Evolutionary conservation across 2,113 vertebrate species (phyloP).

Genomic region (Albula goreensis): DNA sequence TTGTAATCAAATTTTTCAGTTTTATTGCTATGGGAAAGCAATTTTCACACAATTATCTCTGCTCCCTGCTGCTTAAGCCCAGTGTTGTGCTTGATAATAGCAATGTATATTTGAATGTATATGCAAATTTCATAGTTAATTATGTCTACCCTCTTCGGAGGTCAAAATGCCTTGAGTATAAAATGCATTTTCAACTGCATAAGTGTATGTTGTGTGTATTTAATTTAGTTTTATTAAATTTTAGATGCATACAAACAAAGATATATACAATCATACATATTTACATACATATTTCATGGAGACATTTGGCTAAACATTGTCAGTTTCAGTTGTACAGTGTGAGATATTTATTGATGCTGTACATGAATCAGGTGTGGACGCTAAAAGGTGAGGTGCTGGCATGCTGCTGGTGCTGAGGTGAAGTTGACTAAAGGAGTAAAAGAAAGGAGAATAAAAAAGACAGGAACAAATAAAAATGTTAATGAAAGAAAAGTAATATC

Average conservation of each 20-base stretch:
- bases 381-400: neutral
- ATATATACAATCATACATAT: neutral
- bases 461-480: neutral
- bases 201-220: too few relatives aligned
- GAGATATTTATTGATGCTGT: neutral
- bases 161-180: too few relatives aligned
- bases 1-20: slow-evolving; percentile 38
- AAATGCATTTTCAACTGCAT: neutral
- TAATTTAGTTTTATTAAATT: too few relatives aligned
- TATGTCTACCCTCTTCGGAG: neutral
- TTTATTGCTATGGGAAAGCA: slow-evolving; percentile 47
- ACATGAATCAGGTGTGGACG: neutral
- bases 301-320: neutral
- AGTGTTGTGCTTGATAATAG: slow-evolving; percentile 19
- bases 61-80: slow-evolving; percentile 48
- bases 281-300: neutral
- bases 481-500: neutral
- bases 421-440: neutral
- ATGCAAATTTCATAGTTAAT: neutral
- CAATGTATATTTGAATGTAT: neutral
- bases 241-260: too few relatives aligned
- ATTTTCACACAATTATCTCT: slow-evolving; percentile 53
- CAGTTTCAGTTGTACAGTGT: neutral
- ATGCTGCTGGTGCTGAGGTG: neutral
- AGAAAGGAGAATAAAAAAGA: neutral